Base-by-base conservation (phyloP, 2,888 invertebrate genomes). In the Anorthoa munda region DNA sequence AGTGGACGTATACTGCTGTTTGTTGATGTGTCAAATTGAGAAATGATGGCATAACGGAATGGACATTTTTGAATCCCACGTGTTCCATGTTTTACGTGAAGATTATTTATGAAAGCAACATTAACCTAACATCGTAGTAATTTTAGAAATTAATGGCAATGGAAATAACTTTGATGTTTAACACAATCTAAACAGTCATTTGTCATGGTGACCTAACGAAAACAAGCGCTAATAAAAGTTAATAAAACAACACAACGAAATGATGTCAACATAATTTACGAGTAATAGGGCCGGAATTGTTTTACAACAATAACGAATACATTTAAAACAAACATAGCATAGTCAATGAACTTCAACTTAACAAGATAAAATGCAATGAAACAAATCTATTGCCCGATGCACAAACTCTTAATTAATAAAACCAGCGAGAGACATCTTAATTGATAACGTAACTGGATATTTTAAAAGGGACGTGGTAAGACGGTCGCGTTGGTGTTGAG, bases 401-500 rank as follows among this genome's bases (percentile, higher is more conserved):
- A 58, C 84, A 81, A 84, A 71, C 58, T 75, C 58, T 75, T 66
- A 85, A 85, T 81, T 79, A 86, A 82, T 79, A 75, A 66, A 76
- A 71, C 50, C 56, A 84, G 66, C 66, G 67, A 75, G 79, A 77
- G 63, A 77, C 75, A 86, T 86, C 76, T 85, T 77, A 85, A 85
- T 78, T 79, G 83, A 79, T 84, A 85, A 77, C 71, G 93, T 92
- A 93, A 94, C 89, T 83, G 86, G 92, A 93, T 92, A 94, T 91
- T 90, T 90, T 90, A 90, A 90, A 91, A 91, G 86, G 88, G 89
- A 85, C 86, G 83, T 81, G 56, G 23, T 18, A 72, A 72, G 80
- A 83, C 75, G 82, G 66, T 71, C 59, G 63, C 45, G 17, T 23
- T 66, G 56, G 74, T 72, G 82, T 85, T 82, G 83, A 65, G 72